Evolutionary conservation across 2,888 invertebrate genomes (phyloP).

Genomic region (Nebria salina): DNA sequence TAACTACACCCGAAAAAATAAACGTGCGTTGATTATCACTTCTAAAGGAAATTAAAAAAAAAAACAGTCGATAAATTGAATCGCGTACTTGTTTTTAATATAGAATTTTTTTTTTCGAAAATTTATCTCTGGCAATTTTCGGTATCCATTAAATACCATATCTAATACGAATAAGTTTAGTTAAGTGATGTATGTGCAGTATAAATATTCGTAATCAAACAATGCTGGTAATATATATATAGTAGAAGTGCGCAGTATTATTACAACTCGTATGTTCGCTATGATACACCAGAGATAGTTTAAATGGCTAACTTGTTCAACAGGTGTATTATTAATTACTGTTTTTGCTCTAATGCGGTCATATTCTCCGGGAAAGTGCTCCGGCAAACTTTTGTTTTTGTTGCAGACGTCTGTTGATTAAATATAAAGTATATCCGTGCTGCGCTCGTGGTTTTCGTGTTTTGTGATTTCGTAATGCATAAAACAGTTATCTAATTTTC

Average conservation of each 20-base stretch:
- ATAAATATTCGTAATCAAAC: neutral
- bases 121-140: too few species aligned
- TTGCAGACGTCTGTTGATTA: neutral
- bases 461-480: neutral
- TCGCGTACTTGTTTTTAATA: too few species aligned
- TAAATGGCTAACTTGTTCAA: neutral
- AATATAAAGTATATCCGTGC: neutral
- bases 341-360: neutral
- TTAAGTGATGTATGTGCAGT: neutral
- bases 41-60: neutral
- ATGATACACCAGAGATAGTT: neutral
- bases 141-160: too few species aligned
- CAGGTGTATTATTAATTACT: slow-evolving; percentile 1
- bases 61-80: too few species aligned
- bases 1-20: neutral
- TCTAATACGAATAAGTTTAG: neutral
- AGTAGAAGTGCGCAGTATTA: neutral
- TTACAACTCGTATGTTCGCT: neutral
- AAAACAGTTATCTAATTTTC: neutral
- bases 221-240: neutral
- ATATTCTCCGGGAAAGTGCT: neutral
- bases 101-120: too few species aligned
- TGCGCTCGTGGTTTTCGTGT: neutral
- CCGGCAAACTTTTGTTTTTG: neutral
- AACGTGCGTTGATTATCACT: neutral